Evolutionary conservation across 2,888 invertebrate species (phyloP), one percentile per base, ranked within the genome.

Genomic region (Hofmannophila pseudospretella): DNA sequence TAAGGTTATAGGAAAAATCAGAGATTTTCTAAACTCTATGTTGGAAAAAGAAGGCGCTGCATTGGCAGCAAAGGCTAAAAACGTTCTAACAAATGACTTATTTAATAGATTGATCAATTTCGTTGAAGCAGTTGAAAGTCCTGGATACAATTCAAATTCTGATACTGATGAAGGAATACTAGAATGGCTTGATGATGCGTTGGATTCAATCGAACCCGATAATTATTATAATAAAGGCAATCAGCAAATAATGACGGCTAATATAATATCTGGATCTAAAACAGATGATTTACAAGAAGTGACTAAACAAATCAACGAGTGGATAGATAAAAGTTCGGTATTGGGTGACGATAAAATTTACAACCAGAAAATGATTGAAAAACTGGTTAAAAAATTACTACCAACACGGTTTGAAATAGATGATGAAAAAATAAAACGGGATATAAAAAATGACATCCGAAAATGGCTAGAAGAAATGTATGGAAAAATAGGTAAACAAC

Each of bases 21-120:
- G 16, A 16, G 16, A 16, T 5, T 16, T 16, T 16, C 5, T 16
- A 16, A 16, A 16, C 16, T 16, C 5, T 27, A 10, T 7, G 3
- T 34, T 27, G 8, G 34, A 41, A 10, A n/a, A 28, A 3, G 40
- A 39, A 34, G 32, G 29, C 1, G 12, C 32, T 22, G 7, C 9
- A 0, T 11, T 38, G n/a, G 30, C 30, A 9, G 1, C 23, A 7
- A 33, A 12, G 26, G 31, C 7, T 5, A 30, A 37, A 35, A 33
- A 27, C 5, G 19, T 28, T 22, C 19, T 42, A 8, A 11, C 26
- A 7, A 13, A 34, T 13, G 16, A 36, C 36, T 44, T 29, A 7
- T 39, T 22, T 3, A 8, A 35, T 31, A 38, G 32, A 25, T 35
- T 8, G 35, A 30, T 16, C 5, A 16, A 5, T 16, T 16, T 16